Base-by-base conservation (phyloP, 2,888 invertebrate genomes). In the Drosophila nigritarsus region DNA sequence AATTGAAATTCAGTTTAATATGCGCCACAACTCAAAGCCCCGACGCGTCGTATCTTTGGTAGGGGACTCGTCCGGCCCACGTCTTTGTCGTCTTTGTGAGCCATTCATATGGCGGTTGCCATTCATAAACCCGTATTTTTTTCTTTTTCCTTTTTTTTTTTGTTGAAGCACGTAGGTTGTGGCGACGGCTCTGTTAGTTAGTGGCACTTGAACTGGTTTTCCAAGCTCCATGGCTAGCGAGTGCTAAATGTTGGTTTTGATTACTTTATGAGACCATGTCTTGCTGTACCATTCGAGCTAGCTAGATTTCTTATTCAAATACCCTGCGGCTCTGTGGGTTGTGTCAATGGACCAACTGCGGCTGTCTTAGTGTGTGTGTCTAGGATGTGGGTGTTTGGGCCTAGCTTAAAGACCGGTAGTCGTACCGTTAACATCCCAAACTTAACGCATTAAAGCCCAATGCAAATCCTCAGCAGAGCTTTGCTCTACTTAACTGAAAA, bases 41-140 rank as follows among this genome's bases (percentile, higher is more conserved):
- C 65, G 65, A 50, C 62, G 60, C 29, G 36, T 36, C 54, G 38
- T 55, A 24, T 58, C 56, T 58, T 45, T 58, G 45, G 27, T 38
- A 48, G 45, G 51, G 53, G 64, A 54, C 49, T 65, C 32, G 75
- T 65, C 62, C 65, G 70, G 56, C 55, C 20, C 56, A 79, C 79
- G 79, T 70, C 51, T 68, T 67, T 73, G 77, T 69, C 69, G 77
- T 63, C 64, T 62, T 58, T 73, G 60, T 68, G n/a, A 73, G 75
- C 75, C 84, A 85, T 85, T 87, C 87, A 85, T 87, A 73, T 87
- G 80, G 80, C 72, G 73, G 71, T 60, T 61, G 75, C 85, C 85
- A 86, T 86, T 86, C 85, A 86, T 86, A 86, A 86, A 85, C 85
- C 85, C 87, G 83, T 87, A 83, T 87, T 85, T 71, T 49, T 49